Conservation (phyloP, 1,140 invertebrate species). For the Pseudachorutes palmiensis region DNA sequence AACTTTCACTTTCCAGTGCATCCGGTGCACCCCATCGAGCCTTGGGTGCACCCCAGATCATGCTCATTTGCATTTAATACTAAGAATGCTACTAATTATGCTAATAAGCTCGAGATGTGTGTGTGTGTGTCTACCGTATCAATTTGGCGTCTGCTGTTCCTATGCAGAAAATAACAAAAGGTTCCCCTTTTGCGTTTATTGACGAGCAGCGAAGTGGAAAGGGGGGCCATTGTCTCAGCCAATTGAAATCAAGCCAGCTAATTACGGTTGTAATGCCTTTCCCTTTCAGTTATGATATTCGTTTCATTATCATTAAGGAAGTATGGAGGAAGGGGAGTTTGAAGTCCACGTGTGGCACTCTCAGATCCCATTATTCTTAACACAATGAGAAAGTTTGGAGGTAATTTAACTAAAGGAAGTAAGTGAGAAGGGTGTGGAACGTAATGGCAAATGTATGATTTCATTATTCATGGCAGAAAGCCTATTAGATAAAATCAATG, state of each 20-base stretch:
- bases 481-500: constrained; percentile 24
- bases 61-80: too few relatives aligned
- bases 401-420: not conserved
- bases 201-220: constrained; percentile 3
- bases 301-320: constrained; percentile 10
- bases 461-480: constrained; percentile 19
- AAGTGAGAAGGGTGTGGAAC: not conserved
- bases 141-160: not conserved
- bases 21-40: too few relatives aligned
- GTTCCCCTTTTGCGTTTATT: not conserved
- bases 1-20: too few relatives aligned
- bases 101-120: too few relatives aligned
- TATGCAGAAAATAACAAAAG: not conserved
- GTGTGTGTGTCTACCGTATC: not conserved
- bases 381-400: constrained; percentile 11
- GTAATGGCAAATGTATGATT: constrained; percentile 3
- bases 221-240: constrained; percentile 3
- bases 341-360: constrained; percentile 5
- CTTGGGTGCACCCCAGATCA: too few relatives aligned
- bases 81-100: too few relatives aligned
- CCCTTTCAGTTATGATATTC: too few relatives aligned
- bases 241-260: constrained; percentile 10
- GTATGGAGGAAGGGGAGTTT: not conserved
- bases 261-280: constrained; percentile 5
- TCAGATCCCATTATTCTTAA: constrained; percentile 8